phyloP scores from a whole-genome alignment of 2,888 invertebrate species.

The Andricus curvator region DNA sequence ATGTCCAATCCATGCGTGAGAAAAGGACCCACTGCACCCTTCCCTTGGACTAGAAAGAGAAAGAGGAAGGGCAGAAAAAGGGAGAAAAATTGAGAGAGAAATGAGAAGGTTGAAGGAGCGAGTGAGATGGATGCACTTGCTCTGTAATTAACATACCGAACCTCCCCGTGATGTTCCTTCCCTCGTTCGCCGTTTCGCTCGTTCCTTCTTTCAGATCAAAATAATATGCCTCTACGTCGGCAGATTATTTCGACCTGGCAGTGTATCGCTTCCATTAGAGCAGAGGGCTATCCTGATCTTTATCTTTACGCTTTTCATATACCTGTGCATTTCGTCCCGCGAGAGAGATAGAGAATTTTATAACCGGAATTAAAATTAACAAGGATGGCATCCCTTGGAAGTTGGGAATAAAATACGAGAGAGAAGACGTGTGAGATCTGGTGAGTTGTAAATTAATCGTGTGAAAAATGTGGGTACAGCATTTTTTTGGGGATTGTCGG shows the following conservation, averaged over 20 bases:
- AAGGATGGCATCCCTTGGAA: conserved; percentile 16
- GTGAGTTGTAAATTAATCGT: conserved; percentile 8
- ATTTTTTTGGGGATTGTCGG: neutral
- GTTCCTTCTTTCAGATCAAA: conserved; percentile 53
- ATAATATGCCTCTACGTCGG: conserved; percentile 54
- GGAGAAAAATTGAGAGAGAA: conserved; percentile 36
- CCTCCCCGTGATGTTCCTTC: conserved; percentile 67
- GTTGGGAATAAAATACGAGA: neutral
- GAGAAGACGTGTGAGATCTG: conserved; percentile 14
- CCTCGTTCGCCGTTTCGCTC: conserved; percentile 51
- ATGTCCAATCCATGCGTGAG: conserved; percentile 40
- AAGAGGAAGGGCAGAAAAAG: conserved; percentile 15
- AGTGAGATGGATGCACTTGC: conserved; percentile 66
- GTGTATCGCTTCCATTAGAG: conserved; percentile 56
- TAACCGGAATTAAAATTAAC: conserved; percentile 44
- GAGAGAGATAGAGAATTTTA: conserved; percentile 39
- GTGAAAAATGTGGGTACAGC: neutral
- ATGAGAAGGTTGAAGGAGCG: conserved; percentile 42
- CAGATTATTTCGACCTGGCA: conserved; percentile 51
- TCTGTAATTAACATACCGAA: conserved; percentile 78
- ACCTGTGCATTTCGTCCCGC: conserved; percentile 43
- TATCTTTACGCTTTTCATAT: conserved; percentile 61
- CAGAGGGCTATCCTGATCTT: conserved; percentile 50
- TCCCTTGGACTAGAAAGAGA: conserved; percentile 3
- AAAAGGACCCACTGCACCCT: conserved; percentile 26